These are phyloP conservation scores for Drosophila pseudoananassae DNA, from an alignment of 1,140 invertebrate species.

Conservation along the genomic window DNA sequence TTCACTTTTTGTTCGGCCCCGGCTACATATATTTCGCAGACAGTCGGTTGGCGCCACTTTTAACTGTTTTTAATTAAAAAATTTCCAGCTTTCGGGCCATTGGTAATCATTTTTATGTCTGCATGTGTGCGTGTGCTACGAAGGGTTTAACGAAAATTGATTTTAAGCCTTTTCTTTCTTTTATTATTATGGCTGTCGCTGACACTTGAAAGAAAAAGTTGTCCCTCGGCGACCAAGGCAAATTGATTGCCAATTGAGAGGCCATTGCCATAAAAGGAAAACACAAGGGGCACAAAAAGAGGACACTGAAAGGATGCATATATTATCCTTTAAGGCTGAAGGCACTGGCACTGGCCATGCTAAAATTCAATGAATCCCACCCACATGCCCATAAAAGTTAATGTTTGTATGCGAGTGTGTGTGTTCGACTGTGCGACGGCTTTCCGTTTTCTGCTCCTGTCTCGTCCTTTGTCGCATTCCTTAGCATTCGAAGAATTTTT, in stretches of 20 bases:
- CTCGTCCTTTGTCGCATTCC: slow-evolving; percentile 42
- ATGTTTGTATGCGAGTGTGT: slow-evolving; percentile 17
- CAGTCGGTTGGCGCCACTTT: slow-evolving; percentile 57
- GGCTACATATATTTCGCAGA: slow-evolving; percentile 65
- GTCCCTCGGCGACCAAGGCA: slow-evolving; percentile 55
- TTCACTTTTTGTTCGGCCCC: slow-evolving; percentile 23
- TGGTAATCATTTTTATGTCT: slow-evolving; percentile 56
- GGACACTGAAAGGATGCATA: slow-evolving; percentile 45
- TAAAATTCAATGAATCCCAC: slow-evolving; percentile 58
- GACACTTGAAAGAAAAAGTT: slow-evolving; percentile 70
- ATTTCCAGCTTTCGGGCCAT: slow-evolving; percentile 37
- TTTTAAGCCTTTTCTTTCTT: slow-evolving; percentile 51
- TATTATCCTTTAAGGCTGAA: slow-evolving; percentile 68
- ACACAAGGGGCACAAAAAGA: slow-evolving; percentile 9
- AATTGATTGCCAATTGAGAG: slow-evolving; percentile 76
- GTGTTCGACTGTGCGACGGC: background rate
- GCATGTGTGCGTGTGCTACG: slow-evolving; percentile 8
- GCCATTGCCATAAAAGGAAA: slow-evolving; percentile 48
- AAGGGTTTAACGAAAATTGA: slow-evolving; percentile 63
- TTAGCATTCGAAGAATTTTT: slow-evolving; percentile 65
- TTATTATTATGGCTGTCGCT: slow-evolving; percentile 60
- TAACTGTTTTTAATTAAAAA: slow-evolving; percentile 80
- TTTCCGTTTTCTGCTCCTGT: slow-evolving; percentile 1
- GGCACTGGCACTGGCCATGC: slow-evolving; percentile 5
- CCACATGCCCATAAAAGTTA: slow-evolving; percentile 53